Base-by-base conservation (phyloP, 2,113 vertebrate species). In the Chloebia gouldiae region DNA sequence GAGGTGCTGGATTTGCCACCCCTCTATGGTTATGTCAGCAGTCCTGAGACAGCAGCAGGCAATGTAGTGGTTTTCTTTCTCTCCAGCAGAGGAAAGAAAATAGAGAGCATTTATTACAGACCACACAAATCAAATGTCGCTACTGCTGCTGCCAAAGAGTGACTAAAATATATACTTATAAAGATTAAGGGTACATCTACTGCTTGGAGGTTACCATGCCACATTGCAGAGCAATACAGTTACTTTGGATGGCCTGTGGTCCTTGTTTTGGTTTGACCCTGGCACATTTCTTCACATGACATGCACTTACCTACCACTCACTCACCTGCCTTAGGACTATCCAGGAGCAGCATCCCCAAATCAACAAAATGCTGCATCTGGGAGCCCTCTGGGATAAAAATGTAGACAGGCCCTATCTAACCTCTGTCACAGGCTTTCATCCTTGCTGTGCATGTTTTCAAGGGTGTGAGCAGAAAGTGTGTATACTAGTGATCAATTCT, bases 281-380 rank as follows among this genome's bases (percentile, higher is more conserved):
- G 37, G 10, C 50, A 23, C 0, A 0, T 44, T 13, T 39, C 42
- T 44, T 78, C 31, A 6, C 15, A 37, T 59, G n/a, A 33, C 13
- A 6, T 5, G 2, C 13, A 3, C 8, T 73, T 18, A 14, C 49
- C 47, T 44, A 21, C 65, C n/a, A n/a, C 44, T 42, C n/a, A 16
- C 12, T 53, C 13, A 2, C 18, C 11, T 51, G 65, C 33, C 66
- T 80, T 18, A 30, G 20, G 37, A 5, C 15, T 30, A 27, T 3
- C 17, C 47, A 47, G 30, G 30, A 77, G 9, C 30, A 75, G 18
- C 19, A 49, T 54, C 16, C 44, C 7, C 18, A 73, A 30, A 51
- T 14, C 42, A 45, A 84, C 21, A 63, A 53, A 69, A 63, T 2
- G 4, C 28, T 56, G 39, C 30, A 61, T 16, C 44, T 88, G 54